phyloP scores from a whole-genome alignment of 2,113 vertebrate genomes.

The Machaerirhynchus nigripectus region DNA sequence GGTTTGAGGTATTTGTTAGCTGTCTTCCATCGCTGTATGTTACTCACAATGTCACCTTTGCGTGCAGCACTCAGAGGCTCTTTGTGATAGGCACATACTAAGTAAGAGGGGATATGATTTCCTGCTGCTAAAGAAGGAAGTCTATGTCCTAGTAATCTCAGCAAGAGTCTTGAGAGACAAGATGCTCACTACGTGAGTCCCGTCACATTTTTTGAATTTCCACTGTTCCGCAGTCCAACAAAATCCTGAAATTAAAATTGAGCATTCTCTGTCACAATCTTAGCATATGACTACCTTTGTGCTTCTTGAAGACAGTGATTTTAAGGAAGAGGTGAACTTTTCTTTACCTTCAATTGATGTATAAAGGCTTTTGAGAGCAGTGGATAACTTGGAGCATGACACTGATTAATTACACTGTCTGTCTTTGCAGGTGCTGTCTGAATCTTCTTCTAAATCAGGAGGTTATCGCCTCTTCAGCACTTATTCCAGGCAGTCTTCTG shows the following conservation, averaged over 20 bases:
- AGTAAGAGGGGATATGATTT: neutral
- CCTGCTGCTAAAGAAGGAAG: neutral
- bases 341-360: neutral
- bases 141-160: neutral
- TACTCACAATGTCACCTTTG: neutral
- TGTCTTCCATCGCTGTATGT: neutral
- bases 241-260: neutral
- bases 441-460: slow-evolving; percentile 88
- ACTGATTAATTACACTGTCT: neutral
- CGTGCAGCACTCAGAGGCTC: neutral
- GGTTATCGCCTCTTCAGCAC: slow-evolving; percentile 94
- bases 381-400: neutral
- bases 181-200: neutral
- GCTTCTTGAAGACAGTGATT: neutral
- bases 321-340: neutral
- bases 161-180: neutral
- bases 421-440: slow-evolving; percentile 88
- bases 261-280: neutral
- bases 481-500: slow-evolving; percentile 89
- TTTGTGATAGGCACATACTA: neutral
- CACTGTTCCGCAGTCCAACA: neutral
- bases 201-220: neutral
- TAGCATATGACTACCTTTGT: neutral
- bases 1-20: neutral
- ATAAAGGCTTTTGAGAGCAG: neutral